Base-by-base conservation (phyloP, 2,888 invertebrate genomes). In the Argynnis bischoffii region DNA sequence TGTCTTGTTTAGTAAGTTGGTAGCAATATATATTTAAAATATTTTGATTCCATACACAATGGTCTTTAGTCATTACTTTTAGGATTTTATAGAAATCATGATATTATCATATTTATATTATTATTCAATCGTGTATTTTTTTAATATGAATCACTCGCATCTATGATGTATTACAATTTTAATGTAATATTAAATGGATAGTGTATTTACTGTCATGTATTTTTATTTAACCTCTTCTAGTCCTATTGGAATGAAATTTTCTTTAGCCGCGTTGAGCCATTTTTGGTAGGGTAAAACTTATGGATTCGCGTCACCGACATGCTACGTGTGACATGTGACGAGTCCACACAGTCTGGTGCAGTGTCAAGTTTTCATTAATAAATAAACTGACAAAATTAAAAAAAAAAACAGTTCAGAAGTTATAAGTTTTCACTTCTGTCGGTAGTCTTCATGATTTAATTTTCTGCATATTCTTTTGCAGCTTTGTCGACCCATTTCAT, bases 41-140 rank as follows among this genome's bases (percentile, higher is more conserved):
- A 63, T 46, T 55, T 61, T 56, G 8, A 35, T 53, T 35, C 18
- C 16, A 26, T 53, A 47, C 56, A 26, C 53, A 47, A 35, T 56
- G 6, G 18, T 50, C 56, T 69, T 64, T 70, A 70, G 70, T 70
- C 70, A 70, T 70, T 70, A 70, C 26, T 70, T 60, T 63, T 67
- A 67, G 16, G 54, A 51, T 59, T 68, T 68, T 55, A 59, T 69
- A 63, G 60, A 64, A 67, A 67, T 54, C 60, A 60, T 55, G 47
- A 61, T 35, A 65, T 59, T 35, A 55, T 55, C 46, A 59, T 59
- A 59, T 35, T 41, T 64, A 57, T 57, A 57, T 21, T 65, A 59
- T 65, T 59, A 59, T 54, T 59, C 48, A 59, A 59, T 59, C 59
- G 21, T 59, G 59, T 59, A 59, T 61, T 51, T 61, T 61, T 61